Evolutionary conservation across 2,888 invertebrate species (phyloP).

Genomic region (Chirona hameri): DNA sequence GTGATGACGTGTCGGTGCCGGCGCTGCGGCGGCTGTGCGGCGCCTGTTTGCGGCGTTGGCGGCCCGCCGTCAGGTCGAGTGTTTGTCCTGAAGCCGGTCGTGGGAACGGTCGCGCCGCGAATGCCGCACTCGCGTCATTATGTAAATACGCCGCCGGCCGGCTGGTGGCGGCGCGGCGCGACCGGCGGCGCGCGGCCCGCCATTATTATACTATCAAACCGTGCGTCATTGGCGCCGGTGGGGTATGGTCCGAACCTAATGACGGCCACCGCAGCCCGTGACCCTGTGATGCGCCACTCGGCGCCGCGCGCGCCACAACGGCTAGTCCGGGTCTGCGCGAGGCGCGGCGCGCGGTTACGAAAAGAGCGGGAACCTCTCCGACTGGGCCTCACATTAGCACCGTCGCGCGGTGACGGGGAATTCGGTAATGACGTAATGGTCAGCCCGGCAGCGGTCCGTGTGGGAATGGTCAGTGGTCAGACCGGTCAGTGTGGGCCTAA

Average conservation of each 20-base stretch:
- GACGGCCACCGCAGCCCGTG: background rate
- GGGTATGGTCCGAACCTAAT: background rate
- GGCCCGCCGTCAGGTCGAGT: background rate
- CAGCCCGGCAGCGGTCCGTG: no score
- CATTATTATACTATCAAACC: slow-evolving; percentile 14
- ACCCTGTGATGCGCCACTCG: background rate
- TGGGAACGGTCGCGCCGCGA: background rate
- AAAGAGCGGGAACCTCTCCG: no score
- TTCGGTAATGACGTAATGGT: no score
- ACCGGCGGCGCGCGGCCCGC: background rate
- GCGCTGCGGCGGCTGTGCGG: background rate
- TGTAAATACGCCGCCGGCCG: background rate
- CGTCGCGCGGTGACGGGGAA: no score
- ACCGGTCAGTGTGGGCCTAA: no score
- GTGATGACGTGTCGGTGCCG: no score
- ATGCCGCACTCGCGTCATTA: background rate
- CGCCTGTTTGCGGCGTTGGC: background rate
- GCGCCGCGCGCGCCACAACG: no score
- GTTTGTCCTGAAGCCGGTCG: background rate
- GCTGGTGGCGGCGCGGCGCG: background rate
- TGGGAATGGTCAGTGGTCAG: no score
- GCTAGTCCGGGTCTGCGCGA: no score
- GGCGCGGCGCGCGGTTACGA: no score
- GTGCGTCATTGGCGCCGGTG: background rate
- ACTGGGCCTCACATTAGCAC: no score